Conservation (phyloP, 1,140 invertebrate species). For the Planococcus citri region DNA sequence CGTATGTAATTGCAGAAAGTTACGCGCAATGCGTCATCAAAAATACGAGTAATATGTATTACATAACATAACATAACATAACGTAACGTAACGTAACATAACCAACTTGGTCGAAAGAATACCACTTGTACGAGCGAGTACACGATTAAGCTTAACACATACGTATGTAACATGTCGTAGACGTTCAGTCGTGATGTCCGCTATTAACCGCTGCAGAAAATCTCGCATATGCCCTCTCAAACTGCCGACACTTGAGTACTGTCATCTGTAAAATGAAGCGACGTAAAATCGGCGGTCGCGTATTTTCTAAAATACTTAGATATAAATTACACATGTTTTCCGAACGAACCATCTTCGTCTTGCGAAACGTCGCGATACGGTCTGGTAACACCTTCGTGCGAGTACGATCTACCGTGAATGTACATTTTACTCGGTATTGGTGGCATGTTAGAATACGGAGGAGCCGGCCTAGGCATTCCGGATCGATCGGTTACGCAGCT, state of each 20-base stretch:
- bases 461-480: slow-evolving; percentile 41
- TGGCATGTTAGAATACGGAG: slow-evolving; percentile 63
- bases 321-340: neutral
- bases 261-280: slow-evolving; percentile 29
- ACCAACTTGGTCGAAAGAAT: too few species aligned
- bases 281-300: neutral
- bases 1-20: too few species aligned
- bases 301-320: too few species aligned
- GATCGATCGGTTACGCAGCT: slow-evolving; percentile 18
- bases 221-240: slow-evolving; percentile 14
- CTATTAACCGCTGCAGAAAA: neutral
- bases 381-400: slow-evolving; percentile 67
- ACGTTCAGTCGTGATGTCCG: neutral
- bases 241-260: slow-evolving; percentile 30
- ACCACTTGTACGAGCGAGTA: neutral
- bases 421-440: slow-evolving; percentile 55
- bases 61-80: too few species aligned
- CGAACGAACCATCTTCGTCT: slow-evolving; percentile 47
- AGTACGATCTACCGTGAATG: slow-evolving; percentile 65
- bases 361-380: slow-evolving; percentile 48
- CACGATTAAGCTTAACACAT: neutral
- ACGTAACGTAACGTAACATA: too few species aligned
- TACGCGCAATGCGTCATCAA: too few species aligned
- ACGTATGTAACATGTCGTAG: neutral
- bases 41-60: too few species aligned